Percentiles rank a stretch among this genome's conserved stretches.
phyloP scores from a whole-genome alignment of 2,888 invertebrate species.

The Drosophila hamatofila region DNA sequence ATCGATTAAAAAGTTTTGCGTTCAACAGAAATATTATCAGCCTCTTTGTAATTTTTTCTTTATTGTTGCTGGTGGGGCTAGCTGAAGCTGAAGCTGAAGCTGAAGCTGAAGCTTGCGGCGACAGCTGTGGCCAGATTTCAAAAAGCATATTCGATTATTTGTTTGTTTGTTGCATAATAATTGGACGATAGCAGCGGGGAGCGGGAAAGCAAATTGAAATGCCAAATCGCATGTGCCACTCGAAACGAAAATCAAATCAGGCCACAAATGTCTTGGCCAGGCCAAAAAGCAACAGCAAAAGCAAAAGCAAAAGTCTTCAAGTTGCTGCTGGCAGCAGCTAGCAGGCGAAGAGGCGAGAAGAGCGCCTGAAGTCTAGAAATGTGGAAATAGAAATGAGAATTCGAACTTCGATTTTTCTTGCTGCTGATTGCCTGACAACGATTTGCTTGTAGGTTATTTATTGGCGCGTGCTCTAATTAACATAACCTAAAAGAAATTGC shows the following conservation, averaged over 20 bases:
- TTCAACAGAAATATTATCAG: conserved; percentile 65
- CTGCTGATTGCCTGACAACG: conserved; percentile 38
- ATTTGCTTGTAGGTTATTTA: conserved; percentile 57
- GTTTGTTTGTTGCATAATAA: conserved; percentile 72
- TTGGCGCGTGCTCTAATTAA: conserved; percentile 77
- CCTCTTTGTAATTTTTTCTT: conserved; percentile 46
- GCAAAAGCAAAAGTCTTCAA: neutral
- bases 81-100: neutral
- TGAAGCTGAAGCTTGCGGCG: conserved; percentile 32
- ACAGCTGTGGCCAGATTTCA: conserved; percentile 58
- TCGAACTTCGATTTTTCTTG: conserved; percentile 9
- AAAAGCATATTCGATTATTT: conserved; percentile 66
- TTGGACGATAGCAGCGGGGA: conserved; percentile 35
- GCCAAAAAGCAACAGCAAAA: neutral
- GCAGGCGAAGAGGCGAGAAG: neutral
- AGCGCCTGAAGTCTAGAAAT: neutral
- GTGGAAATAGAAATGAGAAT: conserved; percentile 5
- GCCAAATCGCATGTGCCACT: conserved; percentile 47
- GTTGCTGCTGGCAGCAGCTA: neutral
- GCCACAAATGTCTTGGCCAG: conserved; percentile 10
- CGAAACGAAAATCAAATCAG: conserved; percentile 29
- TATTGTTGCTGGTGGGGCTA: conserved; percentile 4
- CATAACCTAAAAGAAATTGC: conserved; percentile 55
- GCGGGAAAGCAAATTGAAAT: conserved; percentile 46
- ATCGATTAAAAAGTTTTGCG: conserved; percentile 76